Evolutionary conservation across 2,888 invertebrate genomes (phyloP), one percentile per base, ranked within the genome.

Genomic region (Pegoplata infirma): DNA sequence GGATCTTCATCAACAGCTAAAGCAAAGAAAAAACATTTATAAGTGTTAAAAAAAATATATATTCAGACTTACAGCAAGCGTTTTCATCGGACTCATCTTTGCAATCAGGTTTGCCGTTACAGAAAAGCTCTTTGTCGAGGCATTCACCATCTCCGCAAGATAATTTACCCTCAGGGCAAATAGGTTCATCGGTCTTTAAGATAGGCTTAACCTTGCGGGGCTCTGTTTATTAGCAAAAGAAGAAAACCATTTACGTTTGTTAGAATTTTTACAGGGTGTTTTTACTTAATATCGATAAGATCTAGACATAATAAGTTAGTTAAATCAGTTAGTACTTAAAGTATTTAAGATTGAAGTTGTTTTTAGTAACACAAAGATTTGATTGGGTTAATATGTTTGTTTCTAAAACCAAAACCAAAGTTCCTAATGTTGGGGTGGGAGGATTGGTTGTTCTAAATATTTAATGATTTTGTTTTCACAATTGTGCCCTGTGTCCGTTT

Each of bases 1-100:
- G 97, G 97, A 89, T 97, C 97, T 72, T 93, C 92, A 84, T 97
- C 96, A 81, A 97, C 96, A 86, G 95, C 97, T 97, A 90, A 21
- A 16, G 7, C 36, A 19, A 46, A 8, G 12, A 32, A 8, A 16
- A 8, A 3, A 40, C 21, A 10, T 16, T 19, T 21, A 21, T 12
- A 25, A 14, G n/a, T n/a, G n/a, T 23, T 14, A 32, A 6, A 51
- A 10, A 6, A 21, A 7, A 40, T n/a, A n/a, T n/a, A n/a, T n/a
- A n/a, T n/a, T n/a, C n/a, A n/a, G 25, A 95, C 97, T 94, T 92
- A 97, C 97, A 94, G 92, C 97, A 97, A 82, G 97, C 96, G 86
- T 97, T 97, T 91, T 97, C 97, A 88, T 97, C 97, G 64, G 97
- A 97, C 88, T 97, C 97, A 88, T 97, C 97, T 87, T 96, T 95